Base-by-base conservation (phyloP, 2,888 invertebrate genomes). In the Acanthacorydalis orientalis region DNA sequence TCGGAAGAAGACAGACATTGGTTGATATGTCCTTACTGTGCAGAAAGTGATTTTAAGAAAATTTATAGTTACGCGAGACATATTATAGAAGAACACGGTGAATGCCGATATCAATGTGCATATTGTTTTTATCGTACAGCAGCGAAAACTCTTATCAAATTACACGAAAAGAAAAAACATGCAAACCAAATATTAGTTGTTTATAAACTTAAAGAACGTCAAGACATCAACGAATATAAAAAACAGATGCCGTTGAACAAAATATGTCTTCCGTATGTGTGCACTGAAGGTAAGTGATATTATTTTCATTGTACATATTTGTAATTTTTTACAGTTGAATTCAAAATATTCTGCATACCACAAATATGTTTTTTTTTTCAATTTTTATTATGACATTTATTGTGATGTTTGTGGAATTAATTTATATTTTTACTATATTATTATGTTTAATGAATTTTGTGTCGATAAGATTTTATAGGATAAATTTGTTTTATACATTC, bases 81-180 rank as follows among this genome's bases (percentile, higher is more conserved):
- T 58, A 70, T 82, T 11, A 70, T 75, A 44, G 69, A 72, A 31
- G 67, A 67, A 34, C 84, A 85, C 56, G 71, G 70, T 0, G 64
- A 68, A 47, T 78, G 81, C 55, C 65, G 68, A 31, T 82, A 64
- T 55, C 75, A 75, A 32, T 85, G 85, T 56, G 66, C 64, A 4
- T 69, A 73, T 53, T 85, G 85, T 57, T 76, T 83, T 56, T 84
- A 83, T 59, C 67, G 83, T 44, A 76, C 78, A 0, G 64, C 71
- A 1, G 65, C 71, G 1, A 69, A 70, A 43, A 74, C 75, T 47
- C 72, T 78, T 43, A 77, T 83, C 0, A 67, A 70, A 14, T 64
- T 74, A 6, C 83, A 84, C 60, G 72, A 74, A 40, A 53, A 58
- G 11, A 58, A 64, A 12, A 57, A 59, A 4, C 73, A 73, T 50